Evolutionary conservation across 2,797 vertebrate species (phyloP).

Genomic region (Tolypeutes matacus): DNA sequence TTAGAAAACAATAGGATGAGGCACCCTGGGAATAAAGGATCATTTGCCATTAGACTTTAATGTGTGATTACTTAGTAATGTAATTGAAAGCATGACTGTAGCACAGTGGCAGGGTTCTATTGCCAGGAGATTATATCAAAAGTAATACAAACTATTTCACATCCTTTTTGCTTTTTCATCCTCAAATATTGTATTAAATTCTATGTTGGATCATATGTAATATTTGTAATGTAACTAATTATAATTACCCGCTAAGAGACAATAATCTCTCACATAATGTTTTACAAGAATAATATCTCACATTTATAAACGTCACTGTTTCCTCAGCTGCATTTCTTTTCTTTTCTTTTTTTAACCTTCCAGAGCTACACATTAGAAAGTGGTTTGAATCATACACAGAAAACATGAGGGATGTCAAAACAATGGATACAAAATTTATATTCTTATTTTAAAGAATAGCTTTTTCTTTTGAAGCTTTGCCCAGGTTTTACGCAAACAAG

Average conservation of each 20-base stretch:
- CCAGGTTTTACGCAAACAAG: conserved; percentile 32
- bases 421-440: background rate
- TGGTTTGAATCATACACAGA: background rate
- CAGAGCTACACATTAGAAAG: background rate
- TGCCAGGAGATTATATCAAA: conserved; percentile 85
- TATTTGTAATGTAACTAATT: conserved; percentile 59
- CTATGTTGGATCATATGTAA: conserved; percentile 37
- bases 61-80: conserved; percentile 86
- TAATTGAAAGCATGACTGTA: conserved; percentile 87
- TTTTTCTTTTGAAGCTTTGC: background rate
- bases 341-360: background rate
- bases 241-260: background rate
- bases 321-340: conserved; percentile 7
- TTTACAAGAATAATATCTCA: background rate
- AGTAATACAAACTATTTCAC: conserved; percentile 80
- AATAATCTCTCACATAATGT: background rate
- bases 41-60: conserved; percentile 87
- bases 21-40: conserved; percentile 84
- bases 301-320: background rate
- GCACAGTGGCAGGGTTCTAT: conserved; percentile 80
- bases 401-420: conserved; percentile 44
- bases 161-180: conserved; percentile 68
- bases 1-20: conserved; percentile 86
- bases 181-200: conserved; percentile 62
- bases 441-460: background rate